Conservation (phyloP, 2,888 invertebrate species). For the Dolichomitus sp. region DNA sequence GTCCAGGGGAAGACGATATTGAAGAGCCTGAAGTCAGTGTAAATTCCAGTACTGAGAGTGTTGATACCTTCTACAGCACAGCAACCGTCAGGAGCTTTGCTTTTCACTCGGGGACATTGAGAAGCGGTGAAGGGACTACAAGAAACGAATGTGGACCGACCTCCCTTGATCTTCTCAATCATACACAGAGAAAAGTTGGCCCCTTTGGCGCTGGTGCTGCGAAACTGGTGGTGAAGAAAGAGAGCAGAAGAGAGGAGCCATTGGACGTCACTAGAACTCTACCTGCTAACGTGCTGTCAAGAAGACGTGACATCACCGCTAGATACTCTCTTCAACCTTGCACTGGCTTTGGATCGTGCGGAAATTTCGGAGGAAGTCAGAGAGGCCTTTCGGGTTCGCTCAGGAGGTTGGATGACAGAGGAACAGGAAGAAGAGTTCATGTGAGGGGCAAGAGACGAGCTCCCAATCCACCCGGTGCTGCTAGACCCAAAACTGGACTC, state of each 20-base stretch:
- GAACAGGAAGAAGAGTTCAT: constrained; percentile 89
- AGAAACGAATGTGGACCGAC: constrained; percentile 76
- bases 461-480: constrained; percentile 89
- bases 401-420: constrained; percentile 85
- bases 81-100: constrained; percentile 92
- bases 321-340: constrained; percentile 81
- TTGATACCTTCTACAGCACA: constrained; percentile 91
- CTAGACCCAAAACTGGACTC: constrained; percentile 66
- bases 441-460: constrained; percentile 93
- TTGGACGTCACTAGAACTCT: constrained; percentile 74
- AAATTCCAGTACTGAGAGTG: constrained; percentile 88
- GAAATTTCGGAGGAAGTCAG: constrained; percentile 75
- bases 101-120: constrained; percentile 88
- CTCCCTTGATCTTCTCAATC: constrained; percentile 70
- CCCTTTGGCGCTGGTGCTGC: constrained; percentile 81
- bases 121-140: constrained; percentile 50
- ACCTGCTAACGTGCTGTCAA: constrained; percentile 75
- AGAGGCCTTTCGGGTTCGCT: constrained; percentile 59
- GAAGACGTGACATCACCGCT: constrained; percentile 76
- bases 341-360: constrained; percentile 76
- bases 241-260: neutral
- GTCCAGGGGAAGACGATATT: constrained; percentile 67
- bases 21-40: constrained; percentile 68
- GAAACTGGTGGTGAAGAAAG: constrained; percentile 69
- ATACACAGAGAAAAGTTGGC: constrained; percentile 69